Conservation (phyloP, 1,140 invertebrate genomes). For the Caenorhabditis inopinata region DNA sequence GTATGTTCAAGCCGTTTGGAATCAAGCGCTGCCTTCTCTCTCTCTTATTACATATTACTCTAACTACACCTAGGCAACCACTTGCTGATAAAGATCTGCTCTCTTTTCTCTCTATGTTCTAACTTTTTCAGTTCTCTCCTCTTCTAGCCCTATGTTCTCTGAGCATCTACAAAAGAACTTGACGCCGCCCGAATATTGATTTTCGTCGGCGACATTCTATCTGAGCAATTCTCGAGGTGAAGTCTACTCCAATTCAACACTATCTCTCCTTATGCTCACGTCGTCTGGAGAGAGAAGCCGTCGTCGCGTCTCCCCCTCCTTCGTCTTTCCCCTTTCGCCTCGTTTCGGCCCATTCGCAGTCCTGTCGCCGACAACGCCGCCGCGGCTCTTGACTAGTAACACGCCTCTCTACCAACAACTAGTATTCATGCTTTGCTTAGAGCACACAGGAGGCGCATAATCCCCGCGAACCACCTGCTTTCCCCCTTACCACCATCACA, state of each 20-base stretch:
- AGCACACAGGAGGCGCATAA: conserved; percentile 12
- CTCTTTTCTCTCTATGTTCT: background rate
- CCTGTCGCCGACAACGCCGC: background rate
- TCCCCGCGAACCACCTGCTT: conserved; percentile 10
- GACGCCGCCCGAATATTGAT: background rate
- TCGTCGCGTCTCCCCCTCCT: background rate
- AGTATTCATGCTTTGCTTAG: conserved; percentile 21
- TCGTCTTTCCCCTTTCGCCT: background rate
- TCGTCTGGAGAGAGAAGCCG: conserved; percentile 14
- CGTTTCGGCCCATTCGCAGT: conserved; percentile 26
- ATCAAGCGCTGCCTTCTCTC: too few relatives aligned
- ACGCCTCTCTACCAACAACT: background rate
- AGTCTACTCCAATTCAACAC: conserved; percentile 13
- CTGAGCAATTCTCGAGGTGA: conserved; percentile 1
- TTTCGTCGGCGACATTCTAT: background rate
- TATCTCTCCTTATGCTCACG: conserved; percentile 5
- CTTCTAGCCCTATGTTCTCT: background rate
- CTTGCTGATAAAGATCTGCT: background rate
- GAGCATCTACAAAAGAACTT: conserved; percentile 28
- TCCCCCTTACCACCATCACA: background rate
- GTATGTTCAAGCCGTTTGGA: too few relatives aligned
- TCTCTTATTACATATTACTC: too few relatives aligned
- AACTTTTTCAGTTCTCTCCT: background rate
- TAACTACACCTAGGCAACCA: too few relatives aligned
- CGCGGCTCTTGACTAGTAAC: conserved; percentile 32